Evolutionary conservation across 2,888 invertebrate genomes (phyloP).

Genomic region (Noctuana brunneofusca): DNA sequence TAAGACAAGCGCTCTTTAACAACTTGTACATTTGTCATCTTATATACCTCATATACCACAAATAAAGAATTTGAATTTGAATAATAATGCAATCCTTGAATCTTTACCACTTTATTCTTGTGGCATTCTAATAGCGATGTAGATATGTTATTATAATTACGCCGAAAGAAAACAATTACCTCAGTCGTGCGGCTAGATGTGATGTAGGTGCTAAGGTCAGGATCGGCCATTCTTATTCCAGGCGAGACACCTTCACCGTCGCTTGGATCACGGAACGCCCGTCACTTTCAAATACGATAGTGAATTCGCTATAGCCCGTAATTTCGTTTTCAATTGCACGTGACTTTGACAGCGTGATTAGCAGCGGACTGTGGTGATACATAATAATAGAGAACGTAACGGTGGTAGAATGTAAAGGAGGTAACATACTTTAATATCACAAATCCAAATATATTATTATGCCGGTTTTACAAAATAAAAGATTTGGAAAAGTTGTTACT

Average conservation of each 20-base stretch:
- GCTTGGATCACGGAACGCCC: constrained; percentile 63
- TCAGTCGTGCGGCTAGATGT: neutral
- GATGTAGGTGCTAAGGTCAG: constrained; percentile 51
- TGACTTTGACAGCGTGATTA: constrained; percentile 43
- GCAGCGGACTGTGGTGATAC: constrained; percentile 32
- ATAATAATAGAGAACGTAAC: neutral
- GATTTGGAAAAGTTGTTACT: no score
- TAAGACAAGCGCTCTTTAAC: no score
- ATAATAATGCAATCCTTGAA: no score
- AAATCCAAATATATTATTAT: no score
- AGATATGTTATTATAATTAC: no score
- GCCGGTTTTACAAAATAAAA: no score
- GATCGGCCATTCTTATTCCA: constrained; percentile 60
- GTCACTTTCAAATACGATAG: constrained; percentile 71
- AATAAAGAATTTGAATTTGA: no score
- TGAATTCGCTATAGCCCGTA: constrained; percentile 57
- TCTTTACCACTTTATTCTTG: no score
- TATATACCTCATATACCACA: no score
- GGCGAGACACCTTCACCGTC: constrained; percentile 50
- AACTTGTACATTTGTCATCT: no score
- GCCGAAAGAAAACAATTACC: neutral
- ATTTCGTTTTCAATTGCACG: constrained; percentile 68
- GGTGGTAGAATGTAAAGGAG: neutral
- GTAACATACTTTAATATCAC: neutral
- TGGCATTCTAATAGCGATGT: no score